Base-by-base conservation (phyloP, 2,113 vertebrate genomes). In the Sinocyclocheilus maitianheensis region DNA sequence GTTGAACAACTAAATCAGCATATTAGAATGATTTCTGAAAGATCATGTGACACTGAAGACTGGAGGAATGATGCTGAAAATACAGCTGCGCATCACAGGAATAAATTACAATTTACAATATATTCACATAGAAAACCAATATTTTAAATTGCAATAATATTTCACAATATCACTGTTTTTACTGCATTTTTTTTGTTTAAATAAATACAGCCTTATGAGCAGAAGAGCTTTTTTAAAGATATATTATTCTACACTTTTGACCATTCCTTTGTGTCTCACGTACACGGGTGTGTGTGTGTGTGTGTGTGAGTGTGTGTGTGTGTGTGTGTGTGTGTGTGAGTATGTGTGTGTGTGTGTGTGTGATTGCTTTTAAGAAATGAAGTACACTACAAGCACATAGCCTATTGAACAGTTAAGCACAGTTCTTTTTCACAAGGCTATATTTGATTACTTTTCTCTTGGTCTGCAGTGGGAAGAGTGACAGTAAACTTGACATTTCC, bases 401-500 rank as follows among this genome's bases (percentile, higher is more conserved):
- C 2, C 46, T 48, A n/a, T 12, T 74, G 1, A 16, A 74, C 7
- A 26, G 11, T 20, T 13, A 51, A 51, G 12, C 48, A 53, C 13
- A 13, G 48, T 51, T 53, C 3, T 69, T 20, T 18, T 40, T 18
- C 43, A 10, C 14, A 26, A 10, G 14, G 24, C 0, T 18, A 2
- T 51, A 77, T 55, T 30, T 34, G n/a, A 55, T 55, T 18, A 11
- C 10, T 34, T 77, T 43, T 48, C 22, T 26, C 22, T 48, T 46
- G 72, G 2, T 40, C 43, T 14, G 72, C 22, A 24, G 1, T 58
- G 76, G 8, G 16, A 13, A 60, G 18, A 34, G 18, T 13, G 26
- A 58, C 76, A 78, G 76, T 55, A 78, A 78, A 78, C 48, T 13
- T 24, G 40, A 75, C 43, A 51, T 60, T n/a, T 58, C 77, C 10